Evolutionary conservation across 2,113 vertebrate genomes (phyloP).

Genomic region (Phylloscopus trochiloides): DNA sequence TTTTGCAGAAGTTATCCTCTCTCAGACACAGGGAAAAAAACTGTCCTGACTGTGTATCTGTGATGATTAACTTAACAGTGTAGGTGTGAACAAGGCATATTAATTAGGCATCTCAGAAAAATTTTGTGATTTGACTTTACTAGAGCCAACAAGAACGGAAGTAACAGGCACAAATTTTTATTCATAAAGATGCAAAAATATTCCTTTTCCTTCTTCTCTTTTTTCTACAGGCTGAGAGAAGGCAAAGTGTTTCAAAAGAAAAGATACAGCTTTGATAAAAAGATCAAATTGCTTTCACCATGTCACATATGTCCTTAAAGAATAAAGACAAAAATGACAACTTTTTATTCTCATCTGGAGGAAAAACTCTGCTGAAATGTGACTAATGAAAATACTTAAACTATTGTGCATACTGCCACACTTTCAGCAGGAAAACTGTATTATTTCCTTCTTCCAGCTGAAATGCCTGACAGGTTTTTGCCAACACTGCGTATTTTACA

Average conservation of each 20-base stretch:
- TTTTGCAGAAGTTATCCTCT: background rate
- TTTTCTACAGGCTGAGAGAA: background rate
- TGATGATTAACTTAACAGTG: background rate
- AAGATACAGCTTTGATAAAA: background rate
- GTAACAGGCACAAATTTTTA: background rate
- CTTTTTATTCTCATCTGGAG: background rate
- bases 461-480: background rate
- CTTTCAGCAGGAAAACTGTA: background rate
- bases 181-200: background rate
- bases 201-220: background rate
- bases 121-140: background rate
- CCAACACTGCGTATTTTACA: background rate
- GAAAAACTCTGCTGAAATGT: background rate
- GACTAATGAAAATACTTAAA: background rate
- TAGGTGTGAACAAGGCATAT: background rate
- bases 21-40: background rate
- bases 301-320: background rate
- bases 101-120: background rate
- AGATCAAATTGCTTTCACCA: background rate
- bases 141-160: background rate
- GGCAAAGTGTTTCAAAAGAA: background rate
- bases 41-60: background rate
- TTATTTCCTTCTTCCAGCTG: background rate
- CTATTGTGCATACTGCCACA: background rate
- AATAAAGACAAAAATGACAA: background rate